Evolutionary conservation across 2,113 vertebrate genomes (phyloP), one percentile per base, ranked within the genome.

Genomic region (Eptesicus fuscus): DNA sequence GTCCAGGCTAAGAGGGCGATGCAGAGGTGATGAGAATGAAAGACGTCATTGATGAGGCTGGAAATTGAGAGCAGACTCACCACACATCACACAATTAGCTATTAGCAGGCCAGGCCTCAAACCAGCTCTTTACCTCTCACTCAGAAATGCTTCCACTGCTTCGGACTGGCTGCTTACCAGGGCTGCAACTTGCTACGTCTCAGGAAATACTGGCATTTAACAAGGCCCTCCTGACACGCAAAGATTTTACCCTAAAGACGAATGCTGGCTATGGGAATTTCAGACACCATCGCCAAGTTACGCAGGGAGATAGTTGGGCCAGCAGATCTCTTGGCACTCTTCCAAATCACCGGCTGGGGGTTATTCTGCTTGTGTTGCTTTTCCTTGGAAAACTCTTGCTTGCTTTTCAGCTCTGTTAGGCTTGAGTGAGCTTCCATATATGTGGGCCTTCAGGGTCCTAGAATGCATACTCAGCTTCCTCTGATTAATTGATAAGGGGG

Each of bases 331-430:
- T n/a, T 61, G 71, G 70, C 9, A 7, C 6, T 32, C n/a, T 51
- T 83, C 49, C 70, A 94, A 78, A 63, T 53, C 71, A 13, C 22
- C 1, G 5, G 23, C 30, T 32, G 3, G 32, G 16, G 37, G 49
- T 85, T 59, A 59, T 61, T 88, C 35, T 76, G 47, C 53, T 70
- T 42, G 11, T 65, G 35, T 42, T 83, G 35, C 51, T 83, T 71
- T 71, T n/a, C 59, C 78, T 77, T 56, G 44, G 67, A 70, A 96
- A 84, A 93, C 6, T 32, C 56, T 3, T 10, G 28, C 49, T 65
- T 35, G 53, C 25, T 84, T 96, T 95, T 37, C 65, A 90, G 70
- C 30, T 77, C 44, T 5, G n/a, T 59, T 93, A 23, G 44, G 44
- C 16, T 87, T 73, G 25, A 70, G 40, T 49, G 87, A 95, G 77